A percentile compares a stretch with the other conserved stretches of the same genome.
Evolutionary conservation across 2,797 vertebrate genomes (phyloP).

Genomic region (Nasua narica): DNA sequence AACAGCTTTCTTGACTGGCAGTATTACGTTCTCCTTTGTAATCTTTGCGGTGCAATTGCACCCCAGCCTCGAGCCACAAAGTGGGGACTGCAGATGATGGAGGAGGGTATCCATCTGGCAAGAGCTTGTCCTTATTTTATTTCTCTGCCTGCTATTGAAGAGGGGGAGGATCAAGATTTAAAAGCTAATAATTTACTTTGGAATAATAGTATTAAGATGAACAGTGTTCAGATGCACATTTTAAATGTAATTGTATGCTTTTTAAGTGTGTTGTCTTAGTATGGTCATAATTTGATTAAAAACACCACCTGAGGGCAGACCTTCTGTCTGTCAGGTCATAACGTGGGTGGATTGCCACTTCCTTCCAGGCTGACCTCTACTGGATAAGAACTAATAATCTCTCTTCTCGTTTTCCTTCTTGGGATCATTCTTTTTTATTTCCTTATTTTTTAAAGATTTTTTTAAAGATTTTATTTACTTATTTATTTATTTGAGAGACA

Average conservation of each 20-base stretch:
- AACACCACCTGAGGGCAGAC: not conserved
- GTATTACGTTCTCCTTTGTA: not conserved
- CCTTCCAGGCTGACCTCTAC: not conserved
- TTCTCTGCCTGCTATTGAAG: not conserved
- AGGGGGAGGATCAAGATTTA: not conserved
- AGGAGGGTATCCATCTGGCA: conserved; percentile 8
- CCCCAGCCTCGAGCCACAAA: not conserved
- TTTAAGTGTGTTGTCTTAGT: not conserved
- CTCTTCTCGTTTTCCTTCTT: not conserved
- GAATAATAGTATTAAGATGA: conserved; percentile 18
- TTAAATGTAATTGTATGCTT: not conserved
- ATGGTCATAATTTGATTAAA: not conserved
- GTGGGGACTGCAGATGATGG: not conserved
- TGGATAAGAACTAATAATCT: not conserved
- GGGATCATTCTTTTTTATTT: not conserved
- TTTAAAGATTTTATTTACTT: not conserved
- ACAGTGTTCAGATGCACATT: not conserved
- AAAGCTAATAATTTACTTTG: not conserved
- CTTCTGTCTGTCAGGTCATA: not conserved
- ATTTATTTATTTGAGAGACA: not conserved
- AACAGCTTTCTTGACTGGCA: conserved; percentile 43
- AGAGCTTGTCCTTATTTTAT: not conserved
- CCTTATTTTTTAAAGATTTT: not conserved
- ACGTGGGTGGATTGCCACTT: not conserved
- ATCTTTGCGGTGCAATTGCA: not conserved